Conservation (phyloP, 2,797 vertebrate species). For the Cuculus canorus region DNA sequence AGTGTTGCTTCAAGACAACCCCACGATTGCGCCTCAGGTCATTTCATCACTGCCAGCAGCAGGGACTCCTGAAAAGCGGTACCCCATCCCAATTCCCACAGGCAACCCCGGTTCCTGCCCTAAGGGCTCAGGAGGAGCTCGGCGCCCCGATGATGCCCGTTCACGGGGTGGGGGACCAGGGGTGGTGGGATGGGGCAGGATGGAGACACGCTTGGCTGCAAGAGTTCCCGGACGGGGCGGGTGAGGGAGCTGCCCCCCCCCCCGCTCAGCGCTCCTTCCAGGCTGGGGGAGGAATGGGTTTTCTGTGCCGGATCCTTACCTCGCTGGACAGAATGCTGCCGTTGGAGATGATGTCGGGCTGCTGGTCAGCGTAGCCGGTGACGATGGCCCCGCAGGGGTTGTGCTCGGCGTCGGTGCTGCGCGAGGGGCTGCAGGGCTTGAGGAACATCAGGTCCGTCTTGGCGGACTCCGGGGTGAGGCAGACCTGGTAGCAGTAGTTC, state of each 20-base stretch:
- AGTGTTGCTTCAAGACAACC: not conserved
- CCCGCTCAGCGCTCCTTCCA: not conserved
- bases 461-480: conserved; percentile 96
- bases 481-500: conserved; percentile 99
- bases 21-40: not conserved
- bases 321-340: conserved; percentile 95
- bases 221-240: too few relatives aligned
- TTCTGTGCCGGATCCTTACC: conserved; percentile 73
- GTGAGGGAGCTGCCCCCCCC: too few relatives aligned
- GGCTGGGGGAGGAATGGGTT: not conserved
- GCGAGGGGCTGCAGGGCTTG: conserved; percentile 93
- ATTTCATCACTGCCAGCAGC: not conserved
- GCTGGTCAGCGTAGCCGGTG: conserved; percentile 92
- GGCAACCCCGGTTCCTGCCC: not conserved
- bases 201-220: too few relatives aligned
- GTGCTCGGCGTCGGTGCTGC: conserved; percentile 92
- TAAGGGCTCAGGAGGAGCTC: not conserved
- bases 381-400: conserved; percentile 93
- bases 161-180: too few relatives aligned
- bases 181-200: too few relatives aligned
- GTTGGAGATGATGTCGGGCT: conserved; percentile 98
- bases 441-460: conserved; percentile 99
- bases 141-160: not conserved
- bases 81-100: not conserved
- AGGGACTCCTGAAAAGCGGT: not conserved